Evolutionary conservation across 1,140 invertebrate species (phyloP).

Genomic region (Diabrotica undecimpunctata): DNA sequence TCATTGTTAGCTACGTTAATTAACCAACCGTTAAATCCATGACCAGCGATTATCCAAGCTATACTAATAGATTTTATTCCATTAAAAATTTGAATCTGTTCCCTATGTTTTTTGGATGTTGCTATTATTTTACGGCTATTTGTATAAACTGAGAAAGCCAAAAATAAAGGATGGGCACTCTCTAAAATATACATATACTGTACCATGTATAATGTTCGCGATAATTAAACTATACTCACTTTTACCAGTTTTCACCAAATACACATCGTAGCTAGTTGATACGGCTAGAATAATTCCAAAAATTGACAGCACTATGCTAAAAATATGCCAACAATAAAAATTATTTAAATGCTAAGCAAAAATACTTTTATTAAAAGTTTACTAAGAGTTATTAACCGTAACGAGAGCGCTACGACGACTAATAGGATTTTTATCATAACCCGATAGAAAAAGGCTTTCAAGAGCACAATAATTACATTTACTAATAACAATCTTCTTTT

Average conservation of each 20-base stretch:
- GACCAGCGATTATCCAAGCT: constrained; percentile 41
- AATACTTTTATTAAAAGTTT: no score
- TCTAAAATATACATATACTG: constrained; percentile 22
- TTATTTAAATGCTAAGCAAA: no score
- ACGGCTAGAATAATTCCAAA: background rate
- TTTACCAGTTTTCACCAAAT: background rate
- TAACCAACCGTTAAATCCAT: constrained; percentile 25
- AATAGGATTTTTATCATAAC: no score
- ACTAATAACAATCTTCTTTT: no score
- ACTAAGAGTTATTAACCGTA: no score
- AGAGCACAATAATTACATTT: no score
- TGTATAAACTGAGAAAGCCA: constrained; percentile 31
- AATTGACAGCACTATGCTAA: no score
- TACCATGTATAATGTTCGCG: no score
- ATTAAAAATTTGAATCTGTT: constrained; percentile 40
- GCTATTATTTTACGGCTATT: constrained; percentile 31
- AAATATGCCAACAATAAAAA: no score
- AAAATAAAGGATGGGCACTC: constrained; percentile 17
- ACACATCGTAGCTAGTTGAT: background rate
- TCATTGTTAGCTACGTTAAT: background rate
- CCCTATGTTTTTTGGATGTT: constrained; percentile 13
- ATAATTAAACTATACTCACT: background rate
- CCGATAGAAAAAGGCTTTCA: no score
- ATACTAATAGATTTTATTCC: constrained; percentile 43
- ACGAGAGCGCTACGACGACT: no score